phyloP scores from a whole-genome alignment of 2,888 invertebrate species.

The Lithodes maja region DNA sequence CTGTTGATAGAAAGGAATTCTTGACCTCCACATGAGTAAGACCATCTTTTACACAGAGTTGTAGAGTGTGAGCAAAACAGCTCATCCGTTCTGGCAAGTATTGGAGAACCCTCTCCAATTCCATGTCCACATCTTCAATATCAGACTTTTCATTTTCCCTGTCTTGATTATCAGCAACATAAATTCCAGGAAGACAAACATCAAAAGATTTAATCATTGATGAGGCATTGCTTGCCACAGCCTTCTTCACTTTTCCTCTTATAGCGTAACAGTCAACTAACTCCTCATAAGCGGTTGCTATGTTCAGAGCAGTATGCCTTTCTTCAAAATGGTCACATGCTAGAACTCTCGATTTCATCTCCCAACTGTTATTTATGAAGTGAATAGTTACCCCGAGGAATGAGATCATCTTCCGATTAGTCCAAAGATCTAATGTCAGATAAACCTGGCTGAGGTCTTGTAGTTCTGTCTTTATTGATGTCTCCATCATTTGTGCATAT shows the following conservation, averaged over 20 bases:
- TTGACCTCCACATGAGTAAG: slow-evolving; percentile 15
- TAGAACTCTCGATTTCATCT: slow-evolving; percentile 27
- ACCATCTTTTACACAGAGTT: slow-evolving; percentile 29
- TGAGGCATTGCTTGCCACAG: slow-evolving; percentile 40
- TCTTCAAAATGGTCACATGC: slow-evolving; percentile 22
- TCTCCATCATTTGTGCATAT: slow-evolving; percentile 15
- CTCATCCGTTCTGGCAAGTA: slow-evolving; percentile 12
- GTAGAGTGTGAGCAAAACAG: slow-evolving; percentile 22
- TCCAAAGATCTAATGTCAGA: slow-evolving; percentile 34
- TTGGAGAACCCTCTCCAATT: slow-evolving; percentile 2
- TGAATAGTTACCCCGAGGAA: slow-evolving; percentile 13
- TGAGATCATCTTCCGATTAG: slow-evolving; percentile 39
- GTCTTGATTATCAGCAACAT: slow-evolving; percentile 1
- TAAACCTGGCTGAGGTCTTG: not conserved
- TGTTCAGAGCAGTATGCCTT: slow-evolving; percentile 35
- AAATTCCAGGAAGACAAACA: slow-evolving; percentile 34
- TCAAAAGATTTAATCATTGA: slow-evolving; percentile 44
- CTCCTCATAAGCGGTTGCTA: slow-evolving; percentile 44
- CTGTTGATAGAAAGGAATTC: slow-evolving; percentile 17
- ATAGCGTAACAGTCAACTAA: slow-evolving; percentile 4
- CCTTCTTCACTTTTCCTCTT: slow-evolving; percentile 18
- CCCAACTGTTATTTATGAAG: slow-evolving; percentile 33
- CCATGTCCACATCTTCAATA: slow-evolving; percentile 6
- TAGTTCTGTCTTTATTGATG: slow-evolving; percentile 28
- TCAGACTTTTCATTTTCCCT: not conserved